These are phyloP conservation scores for Pipistrellus pygmaeus DNA, from an alignment of 2,797 vertebrate species.

Conservation along the genomic window DNA sequence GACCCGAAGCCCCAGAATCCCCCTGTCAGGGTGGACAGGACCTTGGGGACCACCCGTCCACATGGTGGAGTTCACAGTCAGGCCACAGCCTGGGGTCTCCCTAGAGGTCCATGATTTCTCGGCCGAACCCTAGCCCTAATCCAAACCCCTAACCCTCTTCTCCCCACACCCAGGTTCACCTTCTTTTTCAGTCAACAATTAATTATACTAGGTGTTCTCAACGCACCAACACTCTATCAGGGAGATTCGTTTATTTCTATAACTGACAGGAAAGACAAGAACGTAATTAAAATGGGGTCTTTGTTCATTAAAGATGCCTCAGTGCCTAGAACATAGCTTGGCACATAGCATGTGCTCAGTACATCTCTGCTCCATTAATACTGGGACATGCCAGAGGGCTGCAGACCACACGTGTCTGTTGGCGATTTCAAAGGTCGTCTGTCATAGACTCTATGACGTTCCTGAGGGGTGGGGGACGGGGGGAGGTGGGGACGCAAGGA, in stretches of 20 bases:
- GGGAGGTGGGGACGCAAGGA: fast-evolving
- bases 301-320: background rate
- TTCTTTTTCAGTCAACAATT: background rate
- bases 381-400: background rate
- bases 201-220: background rate
- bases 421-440: background rate
- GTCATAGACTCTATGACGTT: no score
- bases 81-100: fast-evolving
- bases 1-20: background rate
- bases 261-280: background rate
- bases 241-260: background rate
- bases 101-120: background rate
- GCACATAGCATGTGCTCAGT: background rate
- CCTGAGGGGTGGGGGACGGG: no score
- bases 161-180: background rate
- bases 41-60: fast-evolving
- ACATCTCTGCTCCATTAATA: background rate
- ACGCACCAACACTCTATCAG: no score
- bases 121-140: background rate
- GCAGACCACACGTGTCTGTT: fast-evolving
- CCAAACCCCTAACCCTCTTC: background rate
- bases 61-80: background rate
- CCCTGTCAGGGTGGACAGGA: background rate
- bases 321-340: background rate
- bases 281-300: fast-evolving